A percentile compares a stretch with the other conserved stretches of the same genome.
These are phyloP conservation scores for Timema podura DNA, from an alignment of 2,888 invertebrate species.

Conservation along the genomic window DNA sequence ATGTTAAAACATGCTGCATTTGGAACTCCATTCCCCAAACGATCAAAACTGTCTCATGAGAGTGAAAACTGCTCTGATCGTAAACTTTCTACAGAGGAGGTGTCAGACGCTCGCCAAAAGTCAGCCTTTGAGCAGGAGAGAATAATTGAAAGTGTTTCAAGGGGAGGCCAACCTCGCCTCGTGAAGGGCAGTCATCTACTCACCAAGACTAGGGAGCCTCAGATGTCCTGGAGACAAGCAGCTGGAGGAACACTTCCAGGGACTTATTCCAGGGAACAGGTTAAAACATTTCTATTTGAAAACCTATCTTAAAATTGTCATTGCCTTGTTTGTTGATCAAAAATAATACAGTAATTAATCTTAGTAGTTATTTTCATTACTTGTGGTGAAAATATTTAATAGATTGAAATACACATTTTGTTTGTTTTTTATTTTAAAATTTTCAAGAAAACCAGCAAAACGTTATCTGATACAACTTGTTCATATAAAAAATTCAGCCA, in stretches of 20 bases:
- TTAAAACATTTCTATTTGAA: neutral
- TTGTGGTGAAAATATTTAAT: neutral
- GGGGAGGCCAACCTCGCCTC: neutral
- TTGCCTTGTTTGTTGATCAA: neutral
- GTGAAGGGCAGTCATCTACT: slow-evolving; percentile 22
- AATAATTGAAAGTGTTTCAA: neutral
- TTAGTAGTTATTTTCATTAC: neutral
- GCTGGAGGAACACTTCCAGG: slow-evolving; percentile 16
- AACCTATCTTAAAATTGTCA: neutral
- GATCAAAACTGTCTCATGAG: neutral
- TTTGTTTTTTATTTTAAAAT: slow-evolving; percentile 11
- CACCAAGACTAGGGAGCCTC: slow-evolving; percentile 11
- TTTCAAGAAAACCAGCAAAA: neutral
- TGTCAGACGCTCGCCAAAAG: slow-evolving; percentile 4
- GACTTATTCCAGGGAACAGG: neutral
- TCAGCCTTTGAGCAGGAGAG: neutral
- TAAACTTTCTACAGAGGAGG: neutral
- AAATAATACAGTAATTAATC: neutral
- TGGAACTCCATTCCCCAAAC: slow-evolving; percentile 25
- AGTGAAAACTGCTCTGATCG: neutral
- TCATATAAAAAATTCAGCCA: no score
- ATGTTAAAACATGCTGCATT: slow-evolving; percentile 15
- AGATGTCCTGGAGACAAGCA: slow-evolving; percentile 14
- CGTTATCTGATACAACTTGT: no score
- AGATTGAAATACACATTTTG: neutral